Conservation (phyloP, 23 tunicate species). For the Ciona savignyi region DNA sequence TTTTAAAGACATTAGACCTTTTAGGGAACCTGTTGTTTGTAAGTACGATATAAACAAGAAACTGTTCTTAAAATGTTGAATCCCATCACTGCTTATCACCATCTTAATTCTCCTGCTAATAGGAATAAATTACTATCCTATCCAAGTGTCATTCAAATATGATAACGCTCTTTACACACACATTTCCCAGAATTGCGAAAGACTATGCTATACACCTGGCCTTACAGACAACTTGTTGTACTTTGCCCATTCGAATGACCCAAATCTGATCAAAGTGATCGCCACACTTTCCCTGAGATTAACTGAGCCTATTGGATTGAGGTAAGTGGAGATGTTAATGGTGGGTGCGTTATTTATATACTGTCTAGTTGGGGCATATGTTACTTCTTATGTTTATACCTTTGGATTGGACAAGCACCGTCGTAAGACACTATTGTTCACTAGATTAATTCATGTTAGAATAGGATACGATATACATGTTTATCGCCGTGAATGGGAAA, state of each 20-base stretch:
- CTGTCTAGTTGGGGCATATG: background rate
- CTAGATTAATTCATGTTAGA: background rate
- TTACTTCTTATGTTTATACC: too few relatives aligned
- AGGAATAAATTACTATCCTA: too few relatives aligned
- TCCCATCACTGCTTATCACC: background rate
- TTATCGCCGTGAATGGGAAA: background rate
- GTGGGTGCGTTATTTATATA: background rate
- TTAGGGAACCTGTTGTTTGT: too few relatives aligned
- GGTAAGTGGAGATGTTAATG: slow-evolving; percentile 17
- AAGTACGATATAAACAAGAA: background rate
- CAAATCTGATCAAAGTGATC: slow-evolving; percentile 39
- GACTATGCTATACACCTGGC: slow-evolving; percentile 21
- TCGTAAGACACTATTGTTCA: too few relatives aligned
- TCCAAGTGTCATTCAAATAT: too few relatives aligned
- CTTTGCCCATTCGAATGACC: slow-evolving; percentile 60
- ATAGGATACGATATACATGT: background rate
- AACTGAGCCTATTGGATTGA: slow-evolving; percentile 44
- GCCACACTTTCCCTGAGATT: slow-evolving; percentile 42
- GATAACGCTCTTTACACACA: too few relatives aligned
- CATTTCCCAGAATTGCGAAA: slow-evolving; percentile 59
- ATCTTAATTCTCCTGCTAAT: too few relatives aligned
- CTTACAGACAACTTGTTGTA: slow-evolving; percentile 45
- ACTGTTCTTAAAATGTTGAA: background rate
- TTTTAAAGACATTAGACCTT: too few relatives aligned
- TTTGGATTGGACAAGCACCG: too few relatives aligned